Percentiles rank a stretch among this genome's conserved stretches.
These are phyloP conservation scores for Amphimedon queenslandica DNA, from an alignment of 37 sponge, comb jelly and placozoan genomes.

Conservation along the genomic window DNA sequence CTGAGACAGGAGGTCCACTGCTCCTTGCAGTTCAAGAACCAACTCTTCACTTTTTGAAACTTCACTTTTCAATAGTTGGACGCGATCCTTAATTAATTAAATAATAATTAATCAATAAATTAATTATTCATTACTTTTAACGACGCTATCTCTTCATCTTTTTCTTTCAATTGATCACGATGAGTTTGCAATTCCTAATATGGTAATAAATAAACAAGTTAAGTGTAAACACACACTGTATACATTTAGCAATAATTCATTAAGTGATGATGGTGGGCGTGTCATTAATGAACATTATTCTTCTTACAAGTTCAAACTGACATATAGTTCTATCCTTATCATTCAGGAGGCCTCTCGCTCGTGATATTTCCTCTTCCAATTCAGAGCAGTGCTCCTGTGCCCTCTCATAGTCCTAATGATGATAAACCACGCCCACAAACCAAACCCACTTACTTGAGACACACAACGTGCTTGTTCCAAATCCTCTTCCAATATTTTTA, in stretches of 20 bases:
- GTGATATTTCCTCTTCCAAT: conserved; percentile 32
- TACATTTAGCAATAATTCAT: too few species aligned
- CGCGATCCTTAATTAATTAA: neutral
- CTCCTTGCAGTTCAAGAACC: conserved; percentile 5
- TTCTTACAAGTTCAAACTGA: conserved; percentile 38
- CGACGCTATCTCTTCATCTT: conserved; percentile 2
- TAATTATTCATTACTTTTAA: too few species aligned
- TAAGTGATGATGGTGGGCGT: too few species aligned
- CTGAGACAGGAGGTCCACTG: conserved; percentile 4
- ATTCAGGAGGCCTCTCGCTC: conserved; percentile 5
- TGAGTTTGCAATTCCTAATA: neutral
- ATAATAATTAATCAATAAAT: neutral
- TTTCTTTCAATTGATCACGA: neutral
- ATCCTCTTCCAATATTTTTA: neutral
- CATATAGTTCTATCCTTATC: neutral
- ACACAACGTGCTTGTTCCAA: neutral
- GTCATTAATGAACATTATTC: too few species aligned
- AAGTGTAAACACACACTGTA: neutral
- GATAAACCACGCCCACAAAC: neutral
- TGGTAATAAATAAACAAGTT: neutral
- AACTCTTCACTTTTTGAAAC: conserved; percentile 10
- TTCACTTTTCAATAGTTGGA: neutral
- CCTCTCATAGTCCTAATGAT: conserved; percentile 32
- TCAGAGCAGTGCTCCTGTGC: conserved; percentile 5
- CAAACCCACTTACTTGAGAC: conserved; percentile 1